phyloP scores from a whole-genome alignment of 2,888 invertebrate species.

The Archips crataeganus region DNA sequence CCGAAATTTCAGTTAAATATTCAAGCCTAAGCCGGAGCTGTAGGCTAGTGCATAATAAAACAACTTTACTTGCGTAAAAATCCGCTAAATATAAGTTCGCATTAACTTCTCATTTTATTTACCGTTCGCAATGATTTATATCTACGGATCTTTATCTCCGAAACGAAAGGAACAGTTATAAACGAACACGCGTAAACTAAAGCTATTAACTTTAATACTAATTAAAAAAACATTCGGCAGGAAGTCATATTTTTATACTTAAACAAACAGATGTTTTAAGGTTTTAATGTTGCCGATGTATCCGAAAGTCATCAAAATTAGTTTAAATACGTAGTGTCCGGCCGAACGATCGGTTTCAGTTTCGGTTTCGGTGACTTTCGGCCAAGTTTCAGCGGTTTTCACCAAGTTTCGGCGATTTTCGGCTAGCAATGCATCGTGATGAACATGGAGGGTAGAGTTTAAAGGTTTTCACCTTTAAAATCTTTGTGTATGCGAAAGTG shows the following conservation, averaged over 20 bases:
- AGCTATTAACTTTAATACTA: constrained; percentile 14
- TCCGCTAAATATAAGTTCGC: not conserved
- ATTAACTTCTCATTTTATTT: constrained; percentile 9
- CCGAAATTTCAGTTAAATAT: too few relatives aligned
- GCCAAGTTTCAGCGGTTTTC: too few relatives aligned
- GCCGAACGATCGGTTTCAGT: too few relatives aligned
- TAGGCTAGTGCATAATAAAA: too few relatives aligned
- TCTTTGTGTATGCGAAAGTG: too few relatives aligned
- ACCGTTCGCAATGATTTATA: constrained; percentile 10
- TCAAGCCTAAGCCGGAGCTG: too few relatives aligned
- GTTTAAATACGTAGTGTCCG: too few relatives aligned
- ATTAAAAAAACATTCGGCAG: constrained; percentile 18
- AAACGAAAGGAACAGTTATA: constrained; percentile 21
- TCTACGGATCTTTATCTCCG: constrained; percentile 9
- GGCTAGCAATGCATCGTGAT: too few relatives aligned
- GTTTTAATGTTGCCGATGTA: constrained; percentile 7
- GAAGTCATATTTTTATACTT: constrained; percentile 19
- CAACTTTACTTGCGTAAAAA: not conserved
- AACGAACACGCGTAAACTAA: not conserved
- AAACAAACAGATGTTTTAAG: constrained; percentile 16
- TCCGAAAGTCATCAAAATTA: constrained; percentile 2
- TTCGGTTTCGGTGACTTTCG: too few relatives aligned
- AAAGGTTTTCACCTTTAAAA: too few relatives aligned
- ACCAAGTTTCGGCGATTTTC: too few relatives aligned
- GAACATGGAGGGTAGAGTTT: too few relatives aligned